A percentile compares a stretch with the other conserved stretches of the same genome.
Conservation (phyloP, 2,888 invertebrate species). For the Epinotia brunnichana region DNA sequence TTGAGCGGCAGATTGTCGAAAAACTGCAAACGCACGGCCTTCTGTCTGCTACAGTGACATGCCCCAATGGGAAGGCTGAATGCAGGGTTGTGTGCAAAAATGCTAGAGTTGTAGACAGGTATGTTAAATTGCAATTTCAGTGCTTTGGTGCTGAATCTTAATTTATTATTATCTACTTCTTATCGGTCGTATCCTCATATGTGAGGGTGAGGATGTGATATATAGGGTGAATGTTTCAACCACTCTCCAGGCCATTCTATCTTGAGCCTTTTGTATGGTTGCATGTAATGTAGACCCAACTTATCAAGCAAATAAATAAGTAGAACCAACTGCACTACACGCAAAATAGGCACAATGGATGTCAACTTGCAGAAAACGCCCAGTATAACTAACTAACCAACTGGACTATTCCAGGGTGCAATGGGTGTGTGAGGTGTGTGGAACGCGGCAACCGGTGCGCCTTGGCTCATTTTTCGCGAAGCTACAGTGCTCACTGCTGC, state of each 20-base stretch:
- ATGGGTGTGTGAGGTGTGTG: conserved; percentile 73
- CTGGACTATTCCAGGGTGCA: conserved; percentile 62
- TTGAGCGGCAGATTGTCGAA: conserved; percentile 67
- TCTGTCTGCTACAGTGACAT: conserved; percentile 60
- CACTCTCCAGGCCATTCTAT: no score
- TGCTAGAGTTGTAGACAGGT: conserved; percentile 76
- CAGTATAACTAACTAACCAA: no score
- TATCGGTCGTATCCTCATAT: no score
- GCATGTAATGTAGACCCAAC: no score
- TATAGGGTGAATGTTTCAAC: no score
- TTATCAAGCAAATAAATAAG: neutral
- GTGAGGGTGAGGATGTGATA: no score
- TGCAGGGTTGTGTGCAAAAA: conserved; percentile 65
- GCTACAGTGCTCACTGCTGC: conserved; percentile 85
- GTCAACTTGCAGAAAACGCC: no score
- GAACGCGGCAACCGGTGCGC: conserved; percentile 68
- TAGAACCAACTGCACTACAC: no score
- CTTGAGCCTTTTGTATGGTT: no score
- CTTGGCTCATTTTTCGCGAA: conserved; percentile 84
- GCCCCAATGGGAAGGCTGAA: conserved; percentile 59
- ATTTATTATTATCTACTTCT: no score
- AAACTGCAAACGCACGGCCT: conserved; percentile 67
- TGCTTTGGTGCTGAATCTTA: no score
- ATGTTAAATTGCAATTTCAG: conserved; percentile 10
- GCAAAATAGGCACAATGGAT: no score